Evolutionary conservation across 2,888 invertebrate species (phyloP), one percentile per base, ranked within the genome.

Genomic region (Thymelicus lineola): DNA sequence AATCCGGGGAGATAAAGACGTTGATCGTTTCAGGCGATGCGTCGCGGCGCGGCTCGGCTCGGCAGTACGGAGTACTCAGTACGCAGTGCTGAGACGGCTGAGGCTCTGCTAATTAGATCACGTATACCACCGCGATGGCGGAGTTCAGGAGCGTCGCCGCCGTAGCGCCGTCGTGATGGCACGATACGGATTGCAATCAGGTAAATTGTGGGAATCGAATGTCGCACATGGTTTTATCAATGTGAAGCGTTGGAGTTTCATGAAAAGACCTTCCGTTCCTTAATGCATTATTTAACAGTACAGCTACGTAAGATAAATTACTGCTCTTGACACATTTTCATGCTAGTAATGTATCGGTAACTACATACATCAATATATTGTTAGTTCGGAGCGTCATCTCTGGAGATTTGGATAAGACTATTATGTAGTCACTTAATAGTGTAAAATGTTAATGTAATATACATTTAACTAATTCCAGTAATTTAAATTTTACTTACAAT

Each of bases 111-210:
- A 68, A 68, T 68, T 68, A 68, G 68, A 62, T 68, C 68, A 68
- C 68, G 68, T 68, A 68, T 62, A 62, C 62, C 45, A 17, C 17
- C 53, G 53, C 62, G 57, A 61, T 12, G 20, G 53, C 46, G 38
- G 53, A 58, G 15, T 45, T 45, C 42, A 45, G 53, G 42, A 35
- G 50, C 61, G 35, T 9, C 46, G 55, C 50, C n/a, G 61, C 60
- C 28, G 20, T n/a, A n/a, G 50, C 60, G 45, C 9, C 46, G 55
- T 60, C 9, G 61, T 53, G 67, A 61, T 67, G 9, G 53, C 65
- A 15, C 61, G 67, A 55, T 55, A 55, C 55, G 55, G 67, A 68
- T 68, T 62, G 67, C 67, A 61, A 68, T 68, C 67, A 68, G 67
- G 53, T 68, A 62, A 62, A 61, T 45, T 67, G 60, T 53, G 61